These are phyloP conservation scores for Dysmachus trigonus DNA, from an alignment of 2,888 invertebrate species.

Conservation along the genomic window DNA sequence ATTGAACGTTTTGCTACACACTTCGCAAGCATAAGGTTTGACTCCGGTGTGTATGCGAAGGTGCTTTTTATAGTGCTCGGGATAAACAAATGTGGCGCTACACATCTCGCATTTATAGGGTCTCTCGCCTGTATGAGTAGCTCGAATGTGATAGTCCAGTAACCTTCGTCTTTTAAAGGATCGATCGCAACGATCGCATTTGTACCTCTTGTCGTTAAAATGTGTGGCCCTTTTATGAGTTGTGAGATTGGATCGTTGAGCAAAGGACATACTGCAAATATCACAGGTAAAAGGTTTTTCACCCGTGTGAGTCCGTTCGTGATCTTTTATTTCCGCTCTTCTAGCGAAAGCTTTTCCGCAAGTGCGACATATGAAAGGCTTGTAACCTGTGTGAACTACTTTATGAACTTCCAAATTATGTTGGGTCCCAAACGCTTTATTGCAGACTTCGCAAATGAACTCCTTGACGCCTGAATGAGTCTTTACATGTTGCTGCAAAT, in stretches of 20 bases:
- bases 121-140: slow-evolving; percentile 81
- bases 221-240: slow-evolving; percentile 83
- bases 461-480: slow-evolving; percentile 75
- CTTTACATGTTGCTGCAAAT: slow-evolving; percentile 77
- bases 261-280: slow-evolving; percentile 79
- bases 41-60: slow-evolving; percentile 80
- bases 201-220: slow-evolving; percentile 77
- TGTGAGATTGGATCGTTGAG: slow-evolving; percentile 83
- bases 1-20: slow-evolving; percentile 85
- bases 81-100: slow-evolving; percentile 82
- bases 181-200: slow-evolving; percentile 76
- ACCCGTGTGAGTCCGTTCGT: slow-evolving; percentile 81
- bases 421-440: slow-evolving; percentile 79
- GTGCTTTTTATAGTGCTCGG: slow-evolving; percentile 84
- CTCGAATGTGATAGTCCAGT: slow-evolving; percentile 82
- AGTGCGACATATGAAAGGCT: slow-evolving; percentile 74
- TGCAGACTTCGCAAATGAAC: slow-evolving; percentile 57
- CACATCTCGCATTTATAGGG: slow-evolving; percentile 79
- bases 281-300: slow-evolving; percentile 83
- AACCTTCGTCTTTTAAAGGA: slow-evolving; percentile 75
- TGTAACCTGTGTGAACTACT: slow-evolving; percentile 79
- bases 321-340: slow-evolving; percentile 81
- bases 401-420: slow-evolving; percentile 82
- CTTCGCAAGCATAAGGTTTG: slow-evolving; percentile 79
- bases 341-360: slow-evolving; percentile 80